Conservation (phyloP, 2,113 vertebrate species). For the Scophthalmus maximus region DNA sequence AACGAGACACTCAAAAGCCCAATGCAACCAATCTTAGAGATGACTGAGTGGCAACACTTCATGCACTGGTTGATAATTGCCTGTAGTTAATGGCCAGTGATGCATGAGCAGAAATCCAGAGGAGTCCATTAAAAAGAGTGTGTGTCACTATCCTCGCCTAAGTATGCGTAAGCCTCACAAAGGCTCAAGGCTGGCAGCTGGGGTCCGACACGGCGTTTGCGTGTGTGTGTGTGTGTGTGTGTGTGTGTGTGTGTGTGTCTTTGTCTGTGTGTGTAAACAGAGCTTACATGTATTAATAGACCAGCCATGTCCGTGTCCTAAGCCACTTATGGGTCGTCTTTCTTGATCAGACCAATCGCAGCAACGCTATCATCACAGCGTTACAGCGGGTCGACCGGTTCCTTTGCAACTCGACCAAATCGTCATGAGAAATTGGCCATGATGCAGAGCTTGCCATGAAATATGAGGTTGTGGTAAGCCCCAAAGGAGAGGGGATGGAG, state of each 20-base stretch:
- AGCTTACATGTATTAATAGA: slow-evolving; percentile 76
- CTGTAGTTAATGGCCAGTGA: slow-evolving; percentile 42
- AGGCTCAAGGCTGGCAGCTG: slow-evolving; percentile 48
- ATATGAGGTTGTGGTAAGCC: slow-evolving; percentile 77
- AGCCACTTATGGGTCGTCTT: slow-evolving; percentile 76
- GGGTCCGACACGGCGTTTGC: slow-evolving; percentile 14
- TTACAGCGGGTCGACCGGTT: slow-evolving; percentile 82
- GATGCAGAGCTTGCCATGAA: slow-evolving; percentile 1
- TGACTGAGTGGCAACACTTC: slow-evolving; percentile 30
- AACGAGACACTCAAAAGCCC: slow-evolving; percentile 14
- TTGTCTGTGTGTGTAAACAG: slow-evolving; percentile 69
- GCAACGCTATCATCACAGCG: slow-evolving; percentile 70
- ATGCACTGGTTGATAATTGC: slow-evolving; percentile 40
- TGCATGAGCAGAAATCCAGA: slow-evolving; percentile 52
- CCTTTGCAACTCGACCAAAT: slow-evolving; percentile 89
- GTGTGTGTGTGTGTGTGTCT: slow-evolving; percentile 20
- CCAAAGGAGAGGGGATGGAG: slow-evolving; percentile 21
- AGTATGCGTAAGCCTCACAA: slow-evolving; percentile 35
- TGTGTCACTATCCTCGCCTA: slow-evolving; percentile 38
- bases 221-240: slow-evolving; percentile 18
- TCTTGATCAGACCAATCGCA: slow-evolving; percentile 74
- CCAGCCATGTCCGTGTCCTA: slow-evolving; percentile 60
- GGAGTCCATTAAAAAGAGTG: slow-evolving; percentile 33
- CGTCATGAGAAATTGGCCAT: slow-evolving; percentile 79
- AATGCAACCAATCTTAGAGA: slow-evolving; percentile 26